Percentiles rank a stretch among this genome's conserved stretches.
These are phyloP conservation scores for Sminthurides aquaticus DNA, from an alignment of 2,888 invertebrate species.

Conservation along the genomic window DNA sequence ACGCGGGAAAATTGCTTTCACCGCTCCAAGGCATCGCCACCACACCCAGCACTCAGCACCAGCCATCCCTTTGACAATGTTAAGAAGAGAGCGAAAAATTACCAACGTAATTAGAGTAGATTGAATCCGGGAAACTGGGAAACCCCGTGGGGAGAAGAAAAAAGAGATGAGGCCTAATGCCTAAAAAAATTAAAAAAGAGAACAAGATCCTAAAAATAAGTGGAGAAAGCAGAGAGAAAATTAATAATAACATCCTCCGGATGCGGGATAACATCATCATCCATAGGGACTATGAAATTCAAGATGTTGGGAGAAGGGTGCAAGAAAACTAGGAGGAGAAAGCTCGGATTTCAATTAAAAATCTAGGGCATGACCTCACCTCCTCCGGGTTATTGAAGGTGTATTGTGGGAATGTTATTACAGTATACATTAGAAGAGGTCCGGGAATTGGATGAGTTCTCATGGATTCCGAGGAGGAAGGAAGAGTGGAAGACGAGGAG, in stretches of 20 bases:
- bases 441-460: too few species aligned
- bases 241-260: neutral
- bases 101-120: neutral
- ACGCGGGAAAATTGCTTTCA: neutral
- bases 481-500: too few species aligned
- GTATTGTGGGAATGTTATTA: too few species aligned
- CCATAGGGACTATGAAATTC: too few species aligned
- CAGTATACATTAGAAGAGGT: too few species aligned
- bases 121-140: neutral
- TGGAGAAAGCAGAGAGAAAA: neutral
- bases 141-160: neutral
- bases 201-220: neutral
- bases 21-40: neutral
- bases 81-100: neutral
- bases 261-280: neutral
- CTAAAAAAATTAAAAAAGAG: neutral
- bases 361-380: neutral
- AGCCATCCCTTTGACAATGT: too few species aligned
- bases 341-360: slow-evolving; percentile 12
- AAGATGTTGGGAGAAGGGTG: too few species aligned
- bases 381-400: too few species aligned
- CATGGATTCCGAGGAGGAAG: too few species aligned
- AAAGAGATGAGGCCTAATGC: neutral
- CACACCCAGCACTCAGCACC: too few species aligned
- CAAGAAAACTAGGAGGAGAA: neutral